Evolutionary conservation across 1,140 invertebrate genomes (phyloP).

Genomic region (Cheumatopsyche charites): DNA sequence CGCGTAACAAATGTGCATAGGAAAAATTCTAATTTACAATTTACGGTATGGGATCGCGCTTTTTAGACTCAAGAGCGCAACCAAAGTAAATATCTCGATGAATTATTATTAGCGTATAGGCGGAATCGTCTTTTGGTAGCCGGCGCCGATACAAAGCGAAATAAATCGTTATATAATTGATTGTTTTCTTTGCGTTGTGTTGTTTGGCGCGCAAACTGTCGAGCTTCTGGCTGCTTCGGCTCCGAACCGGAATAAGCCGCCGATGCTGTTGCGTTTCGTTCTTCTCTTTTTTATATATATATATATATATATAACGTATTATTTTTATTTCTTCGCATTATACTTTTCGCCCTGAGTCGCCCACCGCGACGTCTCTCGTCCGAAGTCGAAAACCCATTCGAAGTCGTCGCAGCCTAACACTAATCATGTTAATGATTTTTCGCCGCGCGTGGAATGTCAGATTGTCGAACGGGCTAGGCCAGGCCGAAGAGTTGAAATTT

Average conservation of each 20-base stretch:
- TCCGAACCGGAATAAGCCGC: slow-evolving; percentile 6
- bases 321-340: too few relatives aligned
- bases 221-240: background rate
- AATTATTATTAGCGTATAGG: too few relatives aligned
- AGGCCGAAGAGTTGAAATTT: slow-evolving; percentile 23
- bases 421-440: slow-evolving; percentile 36
- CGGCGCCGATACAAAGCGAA: background rate
- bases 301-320: too few relatives aligned
- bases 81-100: too few relatives aligned
- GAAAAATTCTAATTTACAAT: too few relatives aligned
- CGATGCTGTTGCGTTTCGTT: background rate
- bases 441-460: slow-evolving; percentile 31
- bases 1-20: too few relatives aligned
- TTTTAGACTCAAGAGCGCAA: too few relatives aligned
- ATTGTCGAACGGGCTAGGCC: slow-evolving; percentile 3
- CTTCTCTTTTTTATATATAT: too few relatives aligned
- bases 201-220: slow-evolving; percentile 15
- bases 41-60: too few relatives aligned
- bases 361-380: background rate
- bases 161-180: slow-evolving; percentile 7
- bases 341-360: background rate
- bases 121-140: too few relatives aligned
- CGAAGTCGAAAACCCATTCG: background rate
- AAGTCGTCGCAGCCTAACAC: background rate
- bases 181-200: slow-evolving; percentile 14